These are phyloP conservation scores for Noturus placidus DNA, from an alignment of 2,113 vertebrate species.

Conservation along the genomic window DNA sequence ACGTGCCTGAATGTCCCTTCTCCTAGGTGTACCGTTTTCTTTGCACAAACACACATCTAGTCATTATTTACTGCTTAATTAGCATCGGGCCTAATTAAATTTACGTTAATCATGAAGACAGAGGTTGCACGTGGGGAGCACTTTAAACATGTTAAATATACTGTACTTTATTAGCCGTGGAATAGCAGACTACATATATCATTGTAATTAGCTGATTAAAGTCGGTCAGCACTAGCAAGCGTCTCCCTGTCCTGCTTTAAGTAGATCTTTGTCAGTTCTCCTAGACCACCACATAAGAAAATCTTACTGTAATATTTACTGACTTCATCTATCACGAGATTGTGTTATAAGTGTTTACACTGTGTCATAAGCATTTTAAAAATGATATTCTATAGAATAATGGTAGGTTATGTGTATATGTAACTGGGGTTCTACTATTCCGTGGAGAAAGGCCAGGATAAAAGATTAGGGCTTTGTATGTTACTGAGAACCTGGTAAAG, in stretches of 20 bases:
- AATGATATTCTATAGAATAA: neutral
- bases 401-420: neutral
- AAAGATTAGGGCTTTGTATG: neutral
- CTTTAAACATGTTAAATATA: slow-evolving; percentile 74
- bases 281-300: neutral
- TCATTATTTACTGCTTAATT: slow-evolving; percentile 79
- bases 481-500: neutral
- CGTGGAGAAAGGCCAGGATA: neutral
- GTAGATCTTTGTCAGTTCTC: neutral
- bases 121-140: slow-evolving; percentile 66
- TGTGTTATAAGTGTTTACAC: neutral
- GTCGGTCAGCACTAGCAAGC: slow-evolving; percentile 49
- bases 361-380: neutral
- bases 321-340: neutral
- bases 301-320: neutral
- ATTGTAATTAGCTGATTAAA: slow-evolving; percentile 67
- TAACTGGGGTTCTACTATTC: neutral
- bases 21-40: slow-evolving; percentile 68
- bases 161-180: slow-evolving; percentile 70
- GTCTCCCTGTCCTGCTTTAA: slow-evolving; percentile 28
- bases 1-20: slow-evolving; percentile 55
- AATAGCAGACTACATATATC: slow-evolving; percentile 66
- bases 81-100: slow-evolving; percentile 73
- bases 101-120: slow-evolving; percentile 76
- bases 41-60: slow-evolving; percentile 71